Evolutionary conservation across 30 jellyfish, hydroid and myxozoan genomes (phyloP).

Genomic region (Hydractinia echinata): DNA sequence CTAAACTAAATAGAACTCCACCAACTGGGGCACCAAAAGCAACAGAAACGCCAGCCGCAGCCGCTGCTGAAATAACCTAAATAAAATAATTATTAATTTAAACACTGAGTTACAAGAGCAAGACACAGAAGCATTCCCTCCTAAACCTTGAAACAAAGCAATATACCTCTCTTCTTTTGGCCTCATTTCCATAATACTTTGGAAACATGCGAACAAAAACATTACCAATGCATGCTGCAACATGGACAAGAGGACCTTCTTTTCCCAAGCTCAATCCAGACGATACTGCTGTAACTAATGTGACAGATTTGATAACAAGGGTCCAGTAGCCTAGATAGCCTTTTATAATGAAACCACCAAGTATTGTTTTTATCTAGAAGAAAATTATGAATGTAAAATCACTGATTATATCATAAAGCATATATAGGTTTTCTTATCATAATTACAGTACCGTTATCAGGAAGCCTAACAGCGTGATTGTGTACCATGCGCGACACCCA

Average conservation of each 20-base stretch:
- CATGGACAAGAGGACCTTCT: conserved; percentile 99
- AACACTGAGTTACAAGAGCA: neutral
- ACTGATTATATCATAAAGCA: no score
- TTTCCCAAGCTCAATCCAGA: conserved; percentile 96
- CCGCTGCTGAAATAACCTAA: conserved; percentile 96
- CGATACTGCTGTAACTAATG: conserved; percentile 91
- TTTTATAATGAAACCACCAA: conserved; percentile 94
- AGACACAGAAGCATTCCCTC: neutral
- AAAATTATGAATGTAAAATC: neutral
- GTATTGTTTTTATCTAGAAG: conserved; percentile 84
- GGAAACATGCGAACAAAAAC: conserved; percentile 84
- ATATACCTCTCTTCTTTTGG: conserved; percentile 90
- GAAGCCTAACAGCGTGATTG: no score
- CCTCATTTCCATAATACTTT: conserved; percentile 89
- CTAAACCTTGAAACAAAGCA: neutral
- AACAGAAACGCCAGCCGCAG: conserved; percentile 99
- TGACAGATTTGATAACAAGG: conserved; percentile 67
- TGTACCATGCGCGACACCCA: no score
- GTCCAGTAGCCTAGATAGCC: conserved; percentile 99
- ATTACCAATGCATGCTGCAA: conserved; percentile 98
- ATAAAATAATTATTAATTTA: neutral
- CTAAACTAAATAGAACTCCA: conserved; percentile 97
- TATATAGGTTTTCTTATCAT: no score
- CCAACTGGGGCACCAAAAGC: conserved; percentile 99
- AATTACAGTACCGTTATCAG: no score